Conservation (phyloP, 2,797 vertebrate genomes). For the Oceanodroma leucorhoa region DNA sequence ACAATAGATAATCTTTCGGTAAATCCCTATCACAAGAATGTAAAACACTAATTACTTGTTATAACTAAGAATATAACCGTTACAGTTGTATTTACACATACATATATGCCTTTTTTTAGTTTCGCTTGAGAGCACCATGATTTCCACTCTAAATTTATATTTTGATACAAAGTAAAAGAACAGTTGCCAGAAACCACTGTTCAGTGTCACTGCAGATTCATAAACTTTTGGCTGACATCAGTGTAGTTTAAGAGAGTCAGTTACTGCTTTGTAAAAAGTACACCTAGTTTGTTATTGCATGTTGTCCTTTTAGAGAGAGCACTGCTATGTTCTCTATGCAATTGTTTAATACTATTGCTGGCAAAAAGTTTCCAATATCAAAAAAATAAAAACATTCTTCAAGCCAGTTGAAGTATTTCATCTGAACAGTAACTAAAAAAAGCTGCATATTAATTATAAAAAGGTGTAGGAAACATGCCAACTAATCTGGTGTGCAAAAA, state of each 20-base stretch:
- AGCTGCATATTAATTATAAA: constrained; percentile 75
- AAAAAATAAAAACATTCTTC: constrained; percentile 78
- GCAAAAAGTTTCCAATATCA: constrained; percentile 74
- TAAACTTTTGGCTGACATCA: constrained; percentile 57
- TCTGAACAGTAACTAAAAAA: constrained; percentile 78
- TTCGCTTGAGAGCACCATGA: constrained; percentile 78
- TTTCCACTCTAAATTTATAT: constrained; percentile 63
- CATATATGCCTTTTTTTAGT: constrained; percentile 56
- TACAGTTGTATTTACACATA: constrained; percentile 76
- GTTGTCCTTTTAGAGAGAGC: constrained; percentile 69
- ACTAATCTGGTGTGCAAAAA: constrained; percentile 75
- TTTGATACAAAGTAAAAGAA: constrained; percentile 70
- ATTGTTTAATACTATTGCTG: constrained; percentile 75
- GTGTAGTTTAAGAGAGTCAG: constrained; percentile 28
- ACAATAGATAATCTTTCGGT: constrained; percentile 76
- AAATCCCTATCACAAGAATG: constrained; percentile 73
- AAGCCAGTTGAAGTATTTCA: constrained; percentile 82
- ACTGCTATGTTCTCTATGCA: constrained; percentile 51
- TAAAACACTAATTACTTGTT: constrained; percentile 73
- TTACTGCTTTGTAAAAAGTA: constrained; percentile 52
- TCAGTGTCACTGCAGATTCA: constrained; percentile 28
- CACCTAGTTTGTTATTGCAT: constrained; percentile 75
- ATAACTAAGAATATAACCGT: constrained; percentile 71
- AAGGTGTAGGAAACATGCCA: constrained; percentile 77
- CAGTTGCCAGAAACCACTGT: constrained; percentile 64